A percentile compares a stretch with the other conserved stretches of the same genome.
Conservation (phyloP, 2,797 vertebrate species). For the Hyperoplus immaculatus region DNA sequence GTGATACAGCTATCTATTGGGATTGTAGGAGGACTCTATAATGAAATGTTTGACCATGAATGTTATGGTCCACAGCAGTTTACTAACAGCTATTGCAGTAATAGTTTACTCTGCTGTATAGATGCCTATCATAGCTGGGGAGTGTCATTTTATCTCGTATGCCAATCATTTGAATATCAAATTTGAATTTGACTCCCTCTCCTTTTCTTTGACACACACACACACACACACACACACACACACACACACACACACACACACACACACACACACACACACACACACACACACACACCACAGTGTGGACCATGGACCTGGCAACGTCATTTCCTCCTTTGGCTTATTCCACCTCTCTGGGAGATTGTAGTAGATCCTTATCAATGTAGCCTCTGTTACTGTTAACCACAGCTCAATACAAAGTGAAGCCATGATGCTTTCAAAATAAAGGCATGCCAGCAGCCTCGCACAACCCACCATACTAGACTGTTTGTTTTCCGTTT, state of each 20-base stretch:
- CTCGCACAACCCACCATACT: rapidly evolving
- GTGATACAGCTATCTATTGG: background rate
- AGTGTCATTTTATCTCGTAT: background rate
- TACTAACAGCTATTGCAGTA: background rate
- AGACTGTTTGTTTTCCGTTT: background rate
- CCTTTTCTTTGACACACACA: background rate
- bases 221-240: background rate
- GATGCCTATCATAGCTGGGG: no score
- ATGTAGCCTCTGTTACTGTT: background rate
- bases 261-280: constrained; percentile 30
- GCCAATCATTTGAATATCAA: background rate
- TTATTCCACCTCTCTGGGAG: constrained; percentile 30
- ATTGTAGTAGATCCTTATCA: constrained; percentile 15
- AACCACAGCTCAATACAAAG: background rate
- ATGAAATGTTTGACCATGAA: background rate
- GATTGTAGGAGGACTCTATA: background rate
- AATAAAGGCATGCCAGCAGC: constrained; percentile 36
- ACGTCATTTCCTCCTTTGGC: constrained; percentile 62
- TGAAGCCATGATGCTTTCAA: constrained; percentile 16
- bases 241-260: constrained; percentile 7
- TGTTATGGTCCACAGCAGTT: background rate
- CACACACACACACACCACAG: constrained; percentile 6
- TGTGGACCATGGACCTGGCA: constrained; percentile 13
- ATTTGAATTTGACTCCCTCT: background rate
- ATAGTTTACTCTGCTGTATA: background rate